Evolutionary conservation across 2,113 vertebrate genomes (phyloP).

Genomic region (Coturnix japonica): DNA sequence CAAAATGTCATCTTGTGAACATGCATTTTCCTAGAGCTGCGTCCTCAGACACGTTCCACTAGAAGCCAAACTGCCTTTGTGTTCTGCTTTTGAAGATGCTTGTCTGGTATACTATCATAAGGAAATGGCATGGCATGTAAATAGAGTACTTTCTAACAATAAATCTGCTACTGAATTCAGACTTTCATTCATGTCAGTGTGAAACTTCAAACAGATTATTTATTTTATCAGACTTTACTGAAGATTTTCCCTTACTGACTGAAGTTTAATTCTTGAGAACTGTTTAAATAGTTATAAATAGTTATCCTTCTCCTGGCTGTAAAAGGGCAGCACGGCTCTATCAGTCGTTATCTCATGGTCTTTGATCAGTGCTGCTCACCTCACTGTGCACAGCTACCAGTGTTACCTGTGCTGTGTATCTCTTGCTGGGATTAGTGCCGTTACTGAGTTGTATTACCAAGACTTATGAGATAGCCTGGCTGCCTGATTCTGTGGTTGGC

Average conservation of each 20-base stretch:
- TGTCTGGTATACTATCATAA: background rate
- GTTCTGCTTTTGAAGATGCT: background rate
- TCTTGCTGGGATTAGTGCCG: background rate
- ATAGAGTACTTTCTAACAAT: background rate
- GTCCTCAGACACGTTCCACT: background rate
- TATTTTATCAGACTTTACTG: background rate
- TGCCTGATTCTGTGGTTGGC: too few relatives aligned
- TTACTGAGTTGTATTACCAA: background rate
- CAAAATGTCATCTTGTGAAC: background rate
- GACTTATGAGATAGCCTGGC: background rate
- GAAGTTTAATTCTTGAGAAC: background rate
- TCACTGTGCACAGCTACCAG: background rate
- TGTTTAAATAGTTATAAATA: background rate
- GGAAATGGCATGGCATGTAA: background rate
- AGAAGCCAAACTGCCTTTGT: background rate
- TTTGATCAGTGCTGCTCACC: background rate
- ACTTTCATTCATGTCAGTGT: background rate
- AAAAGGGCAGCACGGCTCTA: background rate
- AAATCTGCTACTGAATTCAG: background rate
- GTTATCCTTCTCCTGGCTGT: background rate
- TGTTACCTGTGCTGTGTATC: background rate
- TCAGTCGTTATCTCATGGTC: background rate
- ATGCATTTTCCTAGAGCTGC: background rate
- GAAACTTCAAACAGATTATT: background rate
- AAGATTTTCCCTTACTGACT: background rate